Conservation (phyloP, 2,888 invertebrate genomes). For the Ophonus ardosiacus region DNA sequence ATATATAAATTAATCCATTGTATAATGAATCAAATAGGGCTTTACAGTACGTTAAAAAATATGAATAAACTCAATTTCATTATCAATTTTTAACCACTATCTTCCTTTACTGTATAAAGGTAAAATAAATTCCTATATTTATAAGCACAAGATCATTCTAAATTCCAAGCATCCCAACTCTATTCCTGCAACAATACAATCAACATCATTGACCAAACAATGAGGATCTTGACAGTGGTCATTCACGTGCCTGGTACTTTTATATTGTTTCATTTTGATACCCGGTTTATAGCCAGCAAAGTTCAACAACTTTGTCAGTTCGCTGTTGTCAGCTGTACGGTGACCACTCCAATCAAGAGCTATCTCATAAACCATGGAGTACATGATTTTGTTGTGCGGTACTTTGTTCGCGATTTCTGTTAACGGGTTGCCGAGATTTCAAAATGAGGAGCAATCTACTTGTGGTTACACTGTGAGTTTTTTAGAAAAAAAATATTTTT, state of each 20-base stretch:
- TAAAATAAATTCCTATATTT: no score
- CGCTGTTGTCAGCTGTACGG: slow-evolving; percentile 1
- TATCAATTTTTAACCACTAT: no score
- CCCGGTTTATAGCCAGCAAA: slow-evolving; percentile 20
- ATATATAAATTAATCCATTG: no score
- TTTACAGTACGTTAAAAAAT: no score
- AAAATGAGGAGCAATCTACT: background rate
- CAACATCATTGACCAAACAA: slow-evolving; percentile 24
- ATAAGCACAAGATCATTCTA: no score
- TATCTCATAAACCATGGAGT: background rate
- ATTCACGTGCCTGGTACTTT: slow-evolving; percentile 4
- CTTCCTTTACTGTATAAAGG: no score
- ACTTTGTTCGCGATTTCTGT: background rate
- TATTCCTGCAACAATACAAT: slow-evolving; percentile 15
- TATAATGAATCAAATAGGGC: no score
- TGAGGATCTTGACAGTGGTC: slow-evolving; percentile 7
- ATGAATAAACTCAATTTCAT: no score
- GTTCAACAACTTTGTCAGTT: slow-evolving; percentile 41
- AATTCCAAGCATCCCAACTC: background rate
- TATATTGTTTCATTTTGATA: slow-evolving; percentile 42
- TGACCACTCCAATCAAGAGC: background rate
- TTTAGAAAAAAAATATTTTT: background rate
- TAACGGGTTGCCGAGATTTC: slow-evolving; percentile 11
- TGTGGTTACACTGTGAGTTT: slow-evolving; percentile 41
- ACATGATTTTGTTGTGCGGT: background rate